A percentile compares a stretch with the other conserved stretches of the same genome.
These are phyloP conservation scores for Drosophila neotestacea DNA, from an alignment of 2,888 invertebrate species.

Conservation along the genomic window DNA sequence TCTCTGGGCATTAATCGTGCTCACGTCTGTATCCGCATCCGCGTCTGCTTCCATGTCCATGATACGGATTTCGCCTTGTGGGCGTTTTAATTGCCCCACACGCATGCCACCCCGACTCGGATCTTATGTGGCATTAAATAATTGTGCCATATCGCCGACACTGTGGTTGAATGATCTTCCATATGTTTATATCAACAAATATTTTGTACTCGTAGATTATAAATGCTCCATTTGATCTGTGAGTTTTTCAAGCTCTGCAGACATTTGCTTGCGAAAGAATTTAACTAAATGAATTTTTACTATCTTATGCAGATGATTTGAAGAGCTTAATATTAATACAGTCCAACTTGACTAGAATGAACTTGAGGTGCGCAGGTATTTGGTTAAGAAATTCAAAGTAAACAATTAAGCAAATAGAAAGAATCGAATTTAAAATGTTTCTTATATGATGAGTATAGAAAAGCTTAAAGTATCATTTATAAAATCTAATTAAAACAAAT, in stretches of 20 bases:
- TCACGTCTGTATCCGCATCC: constrained; percentile 17
- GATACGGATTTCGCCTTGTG: constrained; percentile 36
- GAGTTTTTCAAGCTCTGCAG: constrained; percentile 7
- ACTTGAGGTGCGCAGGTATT: no score
- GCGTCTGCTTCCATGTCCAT: constrained; percentile 30
- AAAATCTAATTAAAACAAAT: no score
- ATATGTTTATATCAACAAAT: constrained; percentile 6
- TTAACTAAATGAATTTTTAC: not conserved
- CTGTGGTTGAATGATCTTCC: constrained; percentile 55
- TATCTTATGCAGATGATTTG: constrained; percentile 1
- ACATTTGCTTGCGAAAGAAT: constrained; percentile 10
- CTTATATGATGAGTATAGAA: no score
- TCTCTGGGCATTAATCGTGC: constrained; percentile 44
- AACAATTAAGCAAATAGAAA: no score
- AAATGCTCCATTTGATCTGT: constrained; percentile 11
- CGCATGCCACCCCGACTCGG: constrained; percentile 19
- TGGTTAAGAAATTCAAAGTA: no score
- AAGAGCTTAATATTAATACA: not conserved
- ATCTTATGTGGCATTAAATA: constrained; percentile 54
- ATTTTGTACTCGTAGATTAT: constrained; percentile 1
- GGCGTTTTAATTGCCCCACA: constrained; percentile 67
- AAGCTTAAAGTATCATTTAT: no score
- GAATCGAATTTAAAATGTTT: no score
- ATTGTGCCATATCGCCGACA: constrained; percentile 47
- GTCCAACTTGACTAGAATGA: not conserved